phyloP scores from a whole-genome alignment of 2,888 invertebrate genomes.

The Ditula angustiorana region DNA sequence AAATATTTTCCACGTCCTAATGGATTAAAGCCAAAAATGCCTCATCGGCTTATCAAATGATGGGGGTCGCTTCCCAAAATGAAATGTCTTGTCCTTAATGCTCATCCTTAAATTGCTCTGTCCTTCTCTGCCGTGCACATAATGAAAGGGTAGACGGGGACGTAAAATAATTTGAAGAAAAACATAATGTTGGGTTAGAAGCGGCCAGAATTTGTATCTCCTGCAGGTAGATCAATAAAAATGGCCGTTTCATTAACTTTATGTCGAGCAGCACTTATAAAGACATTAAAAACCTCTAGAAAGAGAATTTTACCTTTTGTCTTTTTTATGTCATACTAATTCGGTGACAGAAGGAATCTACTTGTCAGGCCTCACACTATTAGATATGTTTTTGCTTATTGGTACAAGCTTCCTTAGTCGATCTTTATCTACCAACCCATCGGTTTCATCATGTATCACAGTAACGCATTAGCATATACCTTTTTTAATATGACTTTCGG shows the following conservation, averaged over 20 bases:
- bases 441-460: slow-evolving; percentile 2
- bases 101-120: slow-evolving; percentile 56
- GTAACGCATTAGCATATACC: neutral
- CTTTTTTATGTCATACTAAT: slow-evolving; percentile 57
- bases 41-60: slow-evolving; percentile 81
- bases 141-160: slow-evolving; percentile 53
- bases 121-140: slow-evolving; percentile 53
- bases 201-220: slow-evolving; percentile 72
- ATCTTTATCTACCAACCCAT: slow-evolving; percentile 21
- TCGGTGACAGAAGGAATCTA: slow-evolving; percentile 34
- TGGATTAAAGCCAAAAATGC: slow-evolving; percentile 78
- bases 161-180: slow-evolving; percentile 73
- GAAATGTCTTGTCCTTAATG: slow-evolving; percentile 75
- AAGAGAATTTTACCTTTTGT: slow-evolving; percentile 42
- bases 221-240: slow-evolving; percentile 84
- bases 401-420: slow-evolving; percentile 7
- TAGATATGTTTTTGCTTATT: slow-evolving; percentile 31
- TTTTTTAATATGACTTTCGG: neutral
- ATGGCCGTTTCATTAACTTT: slow-evolving; percentile 79
- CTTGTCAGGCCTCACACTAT: slow-evolving; percentile 40
- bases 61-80: slow-evolving; percentile 76
- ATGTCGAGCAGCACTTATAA: slow-evolving; percentile 82
- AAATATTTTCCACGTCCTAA: slow-evolving; percentile 69
- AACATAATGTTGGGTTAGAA: slow-evolving; percentile 79
- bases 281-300: slow-evolving; percentile 78